Evolutionary conservation across 2,888 invertebrate species (phyloP).

Genomic region (Chouioia cunea): DNA sequence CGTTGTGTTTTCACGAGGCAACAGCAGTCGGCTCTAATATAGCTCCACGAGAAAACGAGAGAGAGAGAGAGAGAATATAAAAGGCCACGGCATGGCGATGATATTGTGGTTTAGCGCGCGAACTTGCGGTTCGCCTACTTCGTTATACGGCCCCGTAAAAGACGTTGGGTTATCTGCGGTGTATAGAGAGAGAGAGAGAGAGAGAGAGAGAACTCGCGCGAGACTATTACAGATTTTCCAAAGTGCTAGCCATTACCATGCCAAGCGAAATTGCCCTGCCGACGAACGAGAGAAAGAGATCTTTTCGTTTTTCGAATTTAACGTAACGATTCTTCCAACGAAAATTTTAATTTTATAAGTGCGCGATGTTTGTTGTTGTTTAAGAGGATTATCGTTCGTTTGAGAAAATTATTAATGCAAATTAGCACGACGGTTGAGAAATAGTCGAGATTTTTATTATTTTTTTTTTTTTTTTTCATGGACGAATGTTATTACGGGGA

Average conservation of each 20-base stretch:
- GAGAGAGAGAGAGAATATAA: slow-evolving; percentile 23
- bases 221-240: slow-evolving; percentile 45
- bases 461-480: too few relatives aligned
- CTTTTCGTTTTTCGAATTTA: not conserved
- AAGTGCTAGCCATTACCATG: slow-evolving; percentile 40
- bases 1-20: slow-evolving; percentile 3
- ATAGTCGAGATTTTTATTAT: too few relatives aligned
- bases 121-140: slow-evolving; percentile 45
- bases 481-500: too few relatives aligned
- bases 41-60: slow-evolving; percentile 3
- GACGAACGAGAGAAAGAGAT: too few relatives aligned
- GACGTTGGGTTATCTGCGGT: slow-evolving; percentile 23
- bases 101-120: slow-evolving; percentile 17
- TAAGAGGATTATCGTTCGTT: too few relatives aligned
- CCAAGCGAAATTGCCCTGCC: slow-evolving; percentile 34
- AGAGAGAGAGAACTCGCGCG: too few relatives aligned
- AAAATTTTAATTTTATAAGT: too few relatives aligned
- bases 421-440: too few relatives aligned
- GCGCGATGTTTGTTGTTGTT: too few relatives aligned
- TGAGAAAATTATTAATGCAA: too few relatives aligned
- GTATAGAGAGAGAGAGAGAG: too few relatives aligned
- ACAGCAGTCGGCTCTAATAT: not conserved
- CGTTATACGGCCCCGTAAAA: slow-evolving; percentile 45
- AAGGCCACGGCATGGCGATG: slow-evolving; percentile 11
- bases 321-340: too few relatives aligned